phyloP scores from a whole-genome alignment of 2,113 vertebrate genomes.

The Alosa alosa region DNA sequence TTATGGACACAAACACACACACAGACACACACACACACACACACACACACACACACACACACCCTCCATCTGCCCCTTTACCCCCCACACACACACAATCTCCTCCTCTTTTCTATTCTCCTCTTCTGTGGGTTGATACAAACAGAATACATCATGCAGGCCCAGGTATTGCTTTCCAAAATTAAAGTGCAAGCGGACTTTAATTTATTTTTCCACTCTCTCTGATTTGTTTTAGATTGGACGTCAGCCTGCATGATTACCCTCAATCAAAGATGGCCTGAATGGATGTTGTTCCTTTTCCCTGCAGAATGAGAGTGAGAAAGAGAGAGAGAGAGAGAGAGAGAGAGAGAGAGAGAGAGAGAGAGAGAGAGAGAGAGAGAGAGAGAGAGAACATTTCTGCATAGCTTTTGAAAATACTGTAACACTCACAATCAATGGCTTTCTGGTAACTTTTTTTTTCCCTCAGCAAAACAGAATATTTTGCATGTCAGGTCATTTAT shows the following conservation, averaged over 20 bases:
- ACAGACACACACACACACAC: background rate
- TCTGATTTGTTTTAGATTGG: conserved; percentile 47
- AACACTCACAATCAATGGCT: background rate
- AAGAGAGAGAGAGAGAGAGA: background rate
- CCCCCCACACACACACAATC: background rate
- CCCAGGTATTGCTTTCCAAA: conserved; percentile 41
- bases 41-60: background rate
- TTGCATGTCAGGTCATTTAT: conserved; percentile 1
- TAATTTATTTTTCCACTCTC: conserved; percentile 42
- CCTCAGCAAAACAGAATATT: conserved; percentile 12
- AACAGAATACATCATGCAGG: conserved; percentile 35
- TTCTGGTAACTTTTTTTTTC: background rate
- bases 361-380: background rate
- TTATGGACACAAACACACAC: conserved; percentile 21
- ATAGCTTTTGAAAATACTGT: background rate
- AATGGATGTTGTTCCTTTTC: conserved; percentile 21
- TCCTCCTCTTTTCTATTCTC: background rate
- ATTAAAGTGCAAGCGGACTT: conserved; percentile 38
- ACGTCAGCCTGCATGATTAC: conserved; percentile 47
- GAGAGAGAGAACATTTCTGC: background rate
- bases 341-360: background rate
- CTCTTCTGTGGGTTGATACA: conserved; percentile 31
- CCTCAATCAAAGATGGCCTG: conserved; percentile 33
- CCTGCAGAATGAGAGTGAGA: background rate
- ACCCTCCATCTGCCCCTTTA: background rate